Evolutionary conservation across 2,888 invertebrate species (phyloP).

Genomic region (Euphydryas editha): DNA sequence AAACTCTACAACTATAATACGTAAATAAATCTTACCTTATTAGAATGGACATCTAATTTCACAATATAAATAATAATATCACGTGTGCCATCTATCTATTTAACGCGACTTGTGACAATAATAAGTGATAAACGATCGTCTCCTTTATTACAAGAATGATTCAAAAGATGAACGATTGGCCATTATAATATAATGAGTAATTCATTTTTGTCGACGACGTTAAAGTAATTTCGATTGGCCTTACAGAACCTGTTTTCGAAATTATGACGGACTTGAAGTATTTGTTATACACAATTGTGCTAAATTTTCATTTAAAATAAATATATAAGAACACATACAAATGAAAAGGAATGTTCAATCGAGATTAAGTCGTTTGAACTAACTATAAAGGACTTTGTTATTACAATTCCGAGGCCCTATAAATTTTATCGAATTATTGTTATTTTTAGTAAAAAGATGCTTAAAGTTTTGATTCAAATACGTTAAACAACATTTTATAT

Average conservation of each 20-base stretch:
- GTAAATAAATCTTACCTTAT: too few species aligned
- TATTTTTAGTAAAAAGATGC: background rate
- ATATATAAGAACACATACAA: background rate
- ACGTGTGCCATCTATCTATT: background rate
- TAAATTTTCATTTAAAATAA: conserved; percentile 11
- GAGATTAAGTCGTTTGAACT: background rate
- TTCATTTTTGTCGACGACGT: conserved; percentile 14
- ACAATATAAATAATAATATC: background rate
- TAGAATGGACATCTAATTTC: too few species aligned
- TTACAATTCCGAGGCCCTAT: background rate
- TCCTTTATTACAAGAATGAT: conserved; percentile 2
- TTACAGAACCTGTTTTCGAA: conserved; percentile 17
- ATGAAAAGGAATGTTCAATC: conserved; percentile 1
- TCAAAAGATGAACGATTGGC: conserved; percentile 4
- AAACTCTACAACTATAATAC: too few species aligned
- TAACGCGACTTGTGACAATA: background rate
- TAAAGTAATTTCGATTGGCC: conserved; percentile 17
- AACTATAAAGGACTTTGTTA: background rate
- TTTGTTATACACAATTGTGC: conserved; percentile 11
- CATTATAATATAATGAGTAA: conserved; percentile 12
- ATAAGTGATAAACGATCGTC: conserved; percentile 10
- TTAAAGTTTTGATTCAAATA: conserved; percentile 2
- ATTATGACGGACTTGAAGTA: conserved; percentile 9
- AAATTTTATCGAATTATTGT: background rate
- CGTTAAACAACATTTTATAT: background rate